Conservation (phyloP, 2,113 vertebrate genomes). For the Hypanus sabinus region DNA sequence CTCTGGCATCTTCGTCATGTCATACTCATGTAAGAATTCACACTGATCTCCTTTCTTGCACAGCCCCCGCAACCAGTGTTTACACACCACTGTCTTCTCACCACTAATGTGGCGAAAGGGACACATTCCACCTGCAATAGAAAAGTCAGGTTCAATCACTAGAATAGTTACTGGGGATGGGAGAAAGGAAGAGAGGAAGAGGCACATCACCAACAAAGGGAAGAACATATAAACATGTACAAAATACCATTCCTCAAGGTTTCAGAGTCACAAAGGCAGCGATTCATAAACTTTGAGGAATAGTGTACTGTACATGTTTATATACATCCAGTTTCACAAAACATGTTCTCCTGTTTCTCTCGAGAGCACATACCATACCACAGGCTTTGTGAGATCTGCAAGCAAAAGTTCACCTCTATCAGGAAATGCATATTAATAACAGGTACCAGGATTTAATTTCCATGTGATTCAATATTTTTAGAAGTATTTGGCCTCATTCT, state of each 20-base stretch:
- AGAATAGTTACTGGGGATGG: neutral
- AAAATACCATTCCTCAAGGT: too few species aligned
- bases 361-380: neutral
- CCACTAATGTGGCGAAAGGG: constrained; percentile 95
- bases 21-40: constrained; percentile 94
- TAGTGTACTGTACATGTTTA: neutral
- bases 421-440: neutral
- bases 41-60: constrained; percentile 99
- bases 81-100: constrained; percentile 97
- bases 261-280: neutral
- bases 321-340: neutral
- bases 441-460: neutral
- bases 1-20: constrained; percentile 99
- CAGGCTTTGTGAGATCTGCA: neutral
- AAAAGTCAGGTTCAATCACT: neutral
- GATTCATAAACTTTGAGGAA: neutral
- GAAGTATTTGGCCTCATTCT: neutral
- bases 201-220: neutral
- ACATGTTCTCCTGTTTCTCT: neutral
- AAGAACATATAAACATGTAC: too few species aligned
- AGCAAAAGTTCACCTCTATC: neutral
- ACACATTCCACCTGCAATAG: constrained; percentile 82
- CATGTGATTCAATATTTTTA: neutral
- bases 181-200: neutral
- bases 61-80: constrained; percentile 93